Evolutionary conservation across 2,888 invertebrate genomes (phyloP).

Genomic region (Ennomos fuscantarius): DNA sequence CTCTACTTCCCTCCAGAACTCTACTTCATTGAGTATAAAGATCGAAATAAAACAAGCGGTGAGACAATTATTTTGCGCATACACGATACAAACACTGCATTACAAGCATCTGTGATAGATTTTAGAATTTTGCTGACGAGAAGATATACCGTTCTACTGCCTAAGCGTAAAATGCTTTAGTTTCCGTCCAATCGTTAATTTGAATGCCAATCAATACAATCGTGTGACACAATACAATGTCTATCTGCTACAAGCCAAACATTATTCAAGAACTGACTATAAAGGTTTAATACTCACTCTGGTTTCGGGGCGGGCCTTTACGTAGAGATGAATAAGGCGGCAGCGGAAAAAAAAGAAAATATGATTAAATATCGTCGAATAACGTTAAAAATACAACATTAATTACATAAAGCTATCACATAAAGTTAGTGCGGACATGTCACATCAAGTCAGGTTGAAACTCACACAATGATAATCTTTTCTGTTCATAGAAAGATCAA

Average conservation of each 20-base stretch:
- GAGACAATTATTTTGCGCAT: conserved; percentile 73
- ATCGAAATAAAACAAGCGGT: conserved; percentile 68
- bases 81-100: conserved; percentile 69
- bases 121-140: conserved; percentile 55
- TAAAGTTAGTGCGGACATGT: conserved; percentile 55
- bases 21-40: conserved; percentile 62
- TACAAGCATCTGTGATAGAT: conserved; percentile 57
- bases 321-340: conserved; percentile 68
- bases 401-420: conserved; percentile 53
- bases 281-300: conserved; percentile 84
- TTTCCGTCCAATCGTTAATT: conserved; percentile 50
- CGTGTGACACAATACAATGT: conserved; percentile 57
- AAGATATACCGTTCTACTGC: conserved; percentile 38
- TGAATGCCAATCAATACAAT: conserved; percentile 67
- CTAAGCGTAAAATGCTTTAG: conserved; percentile 47
- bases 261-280: conserved; percentile 43
- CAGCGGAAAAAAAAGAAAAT: conserved; percentile 70
- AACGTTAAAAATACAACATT: conserved; percentile 42
- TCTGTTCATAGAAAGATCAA: conserved; percentile 55
- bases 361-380: conserved; percentile 60
- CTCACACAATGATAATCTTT: conserved; percentile 43
- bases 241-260: conserved; percentile 75
- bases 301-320: conserved; percentile 88
- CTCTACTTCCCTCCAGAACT: conserved; percentile 66
- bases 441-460: conserved; percentile 33